Base-by-base conservation (phyloP, 2,113 vertebrate species). In the Cynoglossus semilaevis region DNA sequence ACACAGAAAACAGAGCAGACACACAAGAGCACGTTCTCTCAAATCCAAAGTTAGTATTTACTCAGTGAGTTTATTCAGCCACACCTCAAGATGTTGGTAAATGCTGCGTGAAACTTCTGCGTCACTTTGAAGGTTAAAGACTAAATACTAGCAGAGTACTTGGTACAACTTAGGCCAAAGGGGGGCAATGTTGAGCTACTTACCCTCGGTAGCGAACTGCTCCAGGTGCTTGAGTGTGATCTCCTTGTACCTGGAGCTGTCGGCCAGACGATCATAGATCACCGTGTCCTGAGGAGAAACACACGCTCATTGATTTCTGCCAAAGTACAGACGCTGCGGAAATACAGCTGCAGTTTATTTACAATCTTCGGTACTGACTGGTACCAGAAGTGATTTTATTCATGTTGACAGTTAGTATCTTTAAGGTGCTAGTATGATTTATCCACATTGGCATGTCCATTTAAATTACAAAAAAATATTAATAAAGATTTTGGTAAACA, bases 221-320 rank as follows among this genome's bases (percentile, higher is more conserved):
- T 99, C 96, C 88, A 99, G 91, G 86, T 99, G 96, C 87, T 99
- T 98, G 66, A 99, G 84, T 10, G 97, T 99, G 72, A 97, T 98
- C 87, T 98, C 97, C 90, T 97, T 99, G 89, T 96, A 98, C 85
- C 92, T 94, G 54, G 97, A 99, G 73, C 85, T 95, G 88, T 98
- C 96, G 46, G 96, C 93, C 79, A 99, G 91, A 48, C 97, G 93
- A 65, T 99, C 97, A 79, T 96, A 99, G 88, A 99, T 94, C 52
- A 98, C 96, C 0, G 95, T 96, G 86, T 99, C 97, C 97, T 99
- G 67, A 36, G 87, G 85, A 76, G 76, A 63, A 87, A 89, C 69
- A 79, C 60, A 79, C 41, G 71, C 36, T 13, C 15, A 49, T 11
- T 60, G 59, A 68, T 63, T 74, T 76, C 42, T 45, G 52, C 64